Percentiles rank a stretch among this genome's conserved stretches.
These are phyloP conservation scores for Urocolius indicus DNA, from an alignment of 2,113 vertebrate species.

Conservation along the genomic window DNA sequence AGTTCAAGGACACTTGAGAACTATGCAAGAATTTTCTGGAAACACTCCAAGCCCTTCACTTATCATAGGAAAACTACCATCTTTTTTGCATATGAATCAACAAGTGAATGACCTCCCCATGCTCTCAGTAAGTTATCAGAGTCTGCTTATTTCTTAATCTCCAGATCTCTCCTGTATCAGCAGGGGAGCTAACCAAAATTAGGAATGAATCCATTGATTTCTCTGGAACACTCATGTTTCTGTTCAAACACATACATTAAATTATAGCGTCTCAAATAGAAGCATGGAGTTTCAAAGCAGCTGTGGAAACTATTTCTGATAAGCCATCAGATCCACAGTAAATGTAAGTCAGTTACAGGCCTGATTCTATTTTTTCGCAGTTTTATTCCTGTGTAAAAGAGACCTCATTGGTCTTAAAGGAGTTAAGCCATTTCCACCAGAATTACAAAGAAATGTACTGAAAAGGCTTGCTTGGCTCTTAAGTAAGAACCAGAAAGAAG, in stretches of 20 bases:
- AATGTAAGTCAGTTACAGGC: rapidly evolving
- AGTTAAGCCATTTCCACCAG: background rate
- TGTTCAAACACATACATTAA: background rate
- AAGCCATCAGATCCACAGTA: background rate
- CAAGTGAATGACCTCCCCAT: background rate
- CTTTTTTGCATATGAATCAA: conserved; percentile 24
- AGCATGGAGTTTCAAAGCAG: conserved; percentile 28
- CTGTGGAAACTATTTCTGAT: background rate
- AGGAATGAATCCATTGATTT: background rate
- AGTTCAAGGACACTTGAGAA: conserved; percentile 58
- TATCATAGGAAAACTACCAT: background rate
- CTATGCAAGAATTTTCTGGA: conserved; percentile 29
- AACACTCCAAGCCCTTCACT: conserved; percentile 32
- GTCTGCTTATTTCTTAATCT: background rate
- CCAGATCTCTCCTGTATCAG: background rate
- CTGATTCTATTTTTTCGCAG: background rate
- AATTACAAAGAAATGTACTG: background rate
- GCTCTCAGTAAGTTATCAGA: background rate
- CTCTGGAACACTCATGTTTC: background rate
- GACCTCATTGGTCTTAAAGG: background rate
- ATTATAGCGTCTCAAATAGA: conserved; percentile 39
- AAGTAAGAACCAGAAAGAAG: background rate
- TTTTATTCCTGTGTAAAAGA: background rate
- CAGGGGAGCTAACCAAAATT: conserved; percentile 15
- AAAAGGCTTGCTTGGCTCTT: background rate